Evolutionary conservation across 2,797 vertebrate species (phyloP), one percentile per base, ranked within the genome.

Genomic region (Sebastes aleutianus): DNA sequence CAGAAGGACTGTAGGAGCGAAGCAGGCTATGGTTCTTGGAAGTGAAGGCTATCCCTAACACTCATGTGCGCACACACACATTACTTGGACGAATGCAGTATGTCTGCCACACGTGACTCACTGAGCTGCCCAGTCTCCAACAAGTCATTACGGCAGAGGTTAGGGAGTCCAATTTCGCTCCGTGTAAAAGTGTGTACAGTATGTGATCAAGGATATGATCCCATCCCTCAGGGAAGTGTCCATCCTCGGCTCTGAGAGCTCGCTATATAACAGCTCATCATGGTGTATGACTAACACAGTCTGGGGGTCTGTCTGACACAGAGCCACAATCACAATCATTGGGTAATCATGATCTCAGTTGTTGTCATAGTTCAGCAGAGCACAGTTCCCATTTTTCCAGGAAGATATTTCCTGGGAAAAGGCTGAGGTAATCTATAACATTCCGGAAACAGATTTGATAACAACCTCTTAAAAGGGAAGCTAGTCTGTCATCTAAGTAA

Each of bases 151-250:
- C 16, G 50, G 56, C 62, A 68, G 73, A 87, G 66, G 69, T 56
- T 34, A 29, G 1, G 14, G 85, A 82, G 82, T 92, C 78, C 32
- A 9, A 89, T 90, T 88, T 77, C 26, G 0, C 70, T 43, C 70
- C 1, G 34, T 72, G 34, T 72, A 24, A 69, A 70, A 70, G 74
- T 29, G 58, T 31, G 47, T 54, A 54, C 9, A 54, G 20, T 54
- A 32, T 66, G 63, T 5, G 20, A 53, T 70, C 62, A 67, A 68
- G 39, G 66, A 84, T 64, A 68, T 63, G 79, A 87, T 75, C 39
- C 39, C 71, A 27, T 74, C 54, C 70, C 74, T 26, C 56, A 50
- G 70, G 43, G 43, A 79, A 62, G 18, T 13, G 63, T 80, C 64
- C 54, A 54, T 65, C 61, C 32, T 73, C 14, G 24, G 54, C 31